Evolutionary conservation across 2,888 invertebrate genomes (phyloP).

Genomic region (Drosophila infuscata): DNA sequence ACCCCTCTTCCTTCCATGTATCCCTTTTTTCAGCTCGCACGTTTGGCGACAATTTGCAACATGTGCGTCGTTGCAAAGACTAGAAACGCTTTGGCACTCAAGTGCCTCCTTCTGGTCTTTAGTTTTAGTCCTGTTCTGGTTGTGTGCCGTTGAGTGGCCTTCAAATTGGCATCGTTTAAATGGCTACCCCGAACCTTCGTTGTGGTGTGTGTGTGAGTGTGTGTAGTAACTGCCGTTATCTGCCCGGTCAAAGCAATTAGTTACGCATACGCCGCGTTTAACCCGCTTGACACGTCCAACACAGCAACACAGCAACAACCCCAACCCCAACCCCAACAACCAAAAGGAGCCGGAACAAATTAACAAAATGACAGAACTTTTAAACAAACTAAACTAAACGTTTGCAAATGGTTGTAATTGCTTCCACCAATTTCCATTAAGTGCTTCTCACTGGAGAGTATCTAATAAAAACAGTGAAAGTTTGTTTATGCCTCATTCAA

Average conservation of each 20-base stretch:
- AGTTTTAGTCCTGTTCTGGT: constrained; percentile 15
- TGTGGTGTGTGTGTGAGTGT: neutral
- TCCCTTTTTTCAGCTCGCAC: constrained; percentile 16
- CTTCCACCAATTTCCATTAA: constrained; percentile 5
- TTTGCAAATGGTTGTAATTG: constrained; percentile 39
- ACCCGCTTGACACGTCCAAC: constrained; percentile 41
- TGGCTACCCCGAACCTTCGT: constrained; percentile 30
- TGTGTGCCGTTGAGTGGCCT: constrained; percentile 56
- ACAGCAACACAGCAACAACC: neutral
- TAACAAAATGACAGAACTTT: constrained; percentile 53
- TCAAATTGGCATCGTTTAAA: constrained; percentile 67
- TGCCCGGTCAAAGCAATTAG: constrained; percentile 68
- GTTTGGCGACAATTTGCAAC: constrained; percentile 70
- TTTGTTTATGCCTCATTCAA: neutral
- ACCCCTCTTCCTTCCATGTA: neutral
- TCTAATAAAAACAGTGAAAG: neutral
- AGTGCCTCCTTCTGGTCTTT: constrained; percentile 32
- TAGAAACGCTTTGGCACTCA: constrained; percentile 30
- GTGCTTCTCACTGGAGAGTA: neutral
- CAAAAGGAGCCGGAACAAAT: constrained; percentile 41
- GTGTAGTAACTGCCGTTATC: constrained; percentile 35
- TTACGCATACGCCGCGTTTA: constrained; percentile 63
- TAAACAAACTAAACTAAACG: constrained; percentile 34
- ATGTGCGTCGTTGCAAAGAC: constrained; percentile 56
- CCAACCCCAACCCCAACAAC: neutral